A percentile compares a stretch with the other conserved stretches of the same genome.
These are phyloP conservation scores for Bradypodion pumilum DNA, from an alignment of 2,797 vertebrate species.

Conservation along the genomic window DNA sequence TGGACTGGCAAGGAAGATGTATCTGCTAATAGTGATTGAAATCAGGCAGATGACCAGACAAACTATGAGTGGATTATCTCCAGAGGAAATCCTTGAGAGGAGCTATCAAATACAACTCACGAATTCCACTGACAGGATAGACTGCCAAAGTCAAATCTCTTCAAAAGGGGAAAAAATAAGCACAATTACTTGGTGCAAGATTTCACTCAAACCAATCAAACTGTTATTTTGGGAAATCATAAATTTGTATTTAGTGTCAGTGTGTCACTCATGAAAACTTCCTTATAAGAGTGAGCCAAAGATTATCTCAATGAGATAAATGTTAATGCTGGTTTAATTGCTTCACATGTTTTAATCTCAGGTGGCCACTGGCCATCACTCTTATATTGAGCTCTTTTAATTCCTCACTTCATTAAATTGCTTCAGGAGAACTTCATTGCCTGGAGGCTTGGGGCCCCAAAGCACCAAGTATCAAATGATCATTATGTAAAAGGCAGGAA, in stretches of 20 bases:
- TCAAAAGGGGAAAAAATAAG: slow-evolving; percentile 77
- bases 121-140: slow-evolving; percentile 67
- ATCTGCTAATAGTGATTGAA: background rate
- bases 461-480: background rate
- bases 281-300: slow-evolving; percentile 81
- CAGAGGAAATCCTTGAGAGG: slow-evolving; percentile 27
- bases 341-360: slow-evolving; percentile 60
- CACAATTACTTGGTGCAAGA: slow-evolving; percentile 82
- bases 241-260: slow-evolving; percentile 83
- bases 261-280: slow-evolving; percentile 83
- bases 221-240: slow-evolving; percentile 85
- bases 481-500: background rate
- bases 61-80: slow-evolving; percentile 36
- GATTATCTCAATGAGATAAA: slow-evolving; percentile 82
- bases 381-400: slow-evolving; percentile 23
- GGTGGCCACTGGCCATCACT: slow-evolving; percentile 59
- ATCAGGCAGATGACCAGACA: background rate
- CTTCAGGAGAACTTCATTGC: slow-evolving; percentile 4
- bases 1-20: too few relatives aligned
- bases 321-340: slow-evolving; percentile 73
- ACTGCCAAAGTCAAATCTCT: slow-evolving; percentile 77
- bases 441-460: background rate
- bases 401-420: slow-evolving; percentile 47
- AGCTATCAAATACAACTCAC: slow-evolving; percentile 64
- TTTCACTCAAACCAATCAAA: slow-evolving; percentile 86